Evolutionary conservation across 2,888 invertebrate genomes (phyloP).

Genomic region (Spilosoma lubricipeda): DNA sequence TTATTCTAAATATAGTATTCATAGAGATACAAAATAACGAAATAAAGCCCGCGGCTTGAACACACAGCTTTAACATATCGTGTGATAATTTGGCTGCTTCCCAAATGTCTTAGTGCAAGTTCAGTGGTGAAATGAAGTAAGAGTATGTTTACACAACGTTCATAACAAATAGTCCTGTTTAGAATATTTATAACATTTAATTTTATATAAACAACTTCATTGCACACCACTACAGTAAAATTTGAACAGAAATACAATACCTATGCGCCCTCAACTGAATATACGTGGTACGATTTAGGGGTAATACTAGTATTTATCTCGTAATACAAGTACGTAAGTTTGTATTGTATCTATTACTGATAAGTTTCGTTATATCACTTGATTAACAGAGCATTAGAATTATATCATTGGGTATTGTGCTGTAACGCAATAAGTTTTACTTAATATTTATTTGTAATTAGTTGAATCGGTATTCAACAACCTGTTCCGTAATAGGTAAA

Average conservation of each 20-base stretch:
- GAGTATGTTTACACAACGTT: conserved; percentile 26
- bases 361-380: neutral
- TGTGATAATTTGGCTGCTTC: conserved; percentile 49
- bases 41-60: conserved; percentile 36
- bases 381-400: neutral
- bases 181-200: neutral
- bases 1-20: conserved; percentile 48
- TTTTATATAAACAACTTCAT: too few species aligned
- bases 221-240: too few species aligned
- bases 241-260: too few species aligned
- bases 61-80: conserved; percentile 27
- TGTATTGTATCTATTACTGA: neutral
- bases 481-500: too few species aligned
- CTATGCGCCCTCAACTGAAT: neutral
- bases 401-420: neutral
- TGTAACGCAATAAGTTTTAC: neutral
- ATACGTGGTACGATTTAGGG: neutral
- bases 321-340: neutral
- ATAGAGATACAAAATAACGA: conserved; percentile 37
- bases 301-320: neutral
- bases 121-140: conserved; percentile 36
- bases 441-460: neutral
- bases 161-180: conserved; percentile 2
- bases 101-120: conserved; percentile 44
- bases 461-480: too few species aligned